Percentiles rank a stretch among this genome's conserved stretches.
These are phyloP conservation scores for Dromococcyx pavoninus DNA, from an alignment of 2,797 vertebrate species.

Conservation along the genomic window DNA sequence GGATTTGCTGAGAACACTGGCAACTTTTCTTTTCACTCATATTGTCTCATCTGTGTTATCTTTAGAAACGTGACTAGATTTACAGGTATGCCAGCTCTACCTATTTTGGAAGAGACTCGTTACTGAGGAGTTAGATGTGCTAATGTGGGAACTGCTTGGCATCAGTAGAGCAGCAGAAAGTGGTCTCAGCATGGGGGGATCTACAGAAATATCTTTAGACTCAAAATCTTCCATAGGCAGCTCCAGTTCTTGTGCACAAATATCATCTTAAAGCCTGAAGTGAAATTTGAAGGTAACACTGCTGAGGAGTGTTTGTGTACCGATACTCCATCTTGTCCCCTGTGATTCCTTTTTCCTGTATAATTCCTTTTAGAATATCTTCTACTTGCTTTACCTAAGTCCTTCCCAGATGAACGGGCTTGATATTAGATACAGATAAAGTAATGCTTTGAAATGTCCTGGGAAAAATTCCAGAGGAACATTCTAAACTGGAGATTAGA, in stretches of 20 bases:
- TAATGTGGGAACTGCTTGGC: background rate
- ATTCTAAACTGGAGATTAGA: slow-evolving; percentile 55
- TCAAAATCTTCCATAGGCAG: background rate
- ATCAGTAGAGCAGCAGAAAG: background rate
- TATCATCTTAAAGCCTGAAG: background rate
- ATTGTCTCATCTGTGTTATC: background rate
- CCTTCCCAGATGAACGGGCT: slow-evolving; percentile 16
- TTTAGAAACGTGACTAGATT: background rate
- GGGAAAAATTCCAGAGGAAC: slow-evolving; percentile 64
- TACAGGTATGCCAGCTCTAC: background rate
- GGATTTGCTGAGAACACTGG: background rate
- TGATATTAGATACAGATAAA: slow-evolving; percentile 48
- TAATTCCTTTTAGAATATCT: slow-evolving; percentile 32
- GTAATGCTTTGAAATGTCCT: slow-evolving; percentile 63
- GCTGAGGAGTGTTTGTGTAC: background rate
- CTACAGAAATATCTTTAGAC: background rate
- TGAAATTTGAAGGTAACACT: background rate
- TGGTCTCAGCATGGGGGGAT: background rate
- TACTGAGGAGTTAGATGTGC: background rate
- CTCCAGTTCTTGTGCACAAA: background rate
- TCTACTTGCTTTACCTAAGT: slow-evolving; percentile 33
- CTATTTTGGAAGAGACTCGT: background rate
- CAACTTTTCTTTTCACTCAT: background rate
- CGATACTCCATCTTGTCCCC: background rate
- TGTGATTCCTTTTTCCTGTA: slow-evolving; percentile 28